phyloP scores from a whole-genome alignment of 2,888 invertebrate species.

The Choreutis nemorana region DNA sequence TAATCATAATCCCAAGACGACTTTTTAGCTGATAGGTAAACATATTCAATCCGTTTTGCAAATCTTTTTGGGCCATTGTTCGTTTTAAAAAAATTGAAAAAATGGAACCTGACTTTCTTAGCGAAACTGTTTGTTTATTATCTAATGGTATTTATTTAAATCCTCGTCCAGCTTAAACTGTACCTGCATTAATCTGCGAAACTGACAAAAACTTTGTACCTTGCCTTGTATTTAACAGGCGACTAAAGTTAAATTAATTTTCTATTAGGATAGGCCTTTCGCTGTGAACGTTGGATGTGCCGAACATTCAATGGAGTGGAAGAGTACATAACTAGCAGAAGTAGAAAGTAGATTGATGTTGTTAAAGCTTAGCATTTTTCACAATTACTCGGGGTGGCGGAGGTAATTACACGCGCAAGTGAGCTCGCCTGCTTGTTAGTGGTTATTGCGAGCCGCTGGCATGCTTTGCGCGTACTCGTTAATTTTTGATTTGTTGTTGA shows the following conservation, averaged over 20 bases:
- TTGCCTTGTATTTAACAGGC: no score
- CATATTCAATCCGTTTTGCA: conserved; percentile 50
- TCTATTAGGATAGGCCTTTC: no score
- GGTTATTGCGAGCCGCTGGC: conserved; percentile 32
- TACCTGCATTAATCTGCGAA: conserved; percentile 48
- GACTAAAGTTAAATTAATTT: no score
- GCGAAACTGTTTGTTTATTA: conserved; percentile 37
- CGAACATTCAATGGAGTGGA: no score
- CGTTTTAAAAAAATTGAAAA: conserved; percentile 21
- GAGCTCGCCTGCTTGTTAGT: conserved; percentile 30
- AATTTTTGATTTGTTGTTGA: conserved; percentile 63
- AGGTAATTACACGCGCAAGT: conserved; percentile 54
- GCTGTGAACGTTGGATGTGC: no score
- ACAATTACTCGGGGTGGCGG: conserved; percentile 34
- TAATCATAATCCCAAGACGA: conserved; percentile 33
- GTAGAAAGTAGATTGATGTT: no score
- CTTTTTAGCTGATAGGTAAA: conserved; percentile 41
- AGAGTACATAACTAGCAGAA: no score
- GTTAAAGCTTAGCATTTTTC: conserved; percentile 13
- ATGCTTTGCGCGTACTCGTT: conserved; percentile 53
- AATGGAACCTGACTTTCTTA: background rate
- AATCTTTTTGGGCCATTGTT: conserved; percentile 40
- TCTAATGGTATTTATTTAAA: conserved; percentile 60
- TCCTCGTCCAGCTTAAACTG: conserved; percentile 49
- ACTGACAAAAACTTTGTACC: conserved; percentile 36